Conservation (phyloP, 2,113 vertebrate species). For the Heteronetta atricapilla region DNA sequence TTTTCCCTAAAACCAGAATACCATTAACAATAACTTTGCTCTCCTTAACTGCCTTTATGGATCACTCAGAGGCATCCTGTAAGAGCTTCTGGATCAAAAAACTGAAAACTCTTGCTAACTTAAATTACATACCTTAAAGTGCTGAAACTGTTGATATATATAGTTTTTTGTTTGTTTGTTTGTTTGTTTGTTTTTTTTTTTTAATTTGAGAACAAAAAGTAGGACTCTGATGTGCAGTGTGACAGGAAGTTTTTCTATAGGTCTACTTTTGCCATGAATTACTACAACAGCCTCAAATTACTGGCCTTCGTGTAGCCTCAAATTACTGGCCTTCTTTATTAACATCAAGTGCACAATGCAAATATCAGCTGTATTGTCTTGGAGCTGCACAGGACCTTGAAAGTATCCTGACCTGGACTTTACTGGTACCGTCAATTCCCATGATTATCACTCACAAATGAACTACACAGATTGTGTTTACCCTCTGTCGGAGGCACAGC, state of each 20-base stretch:
- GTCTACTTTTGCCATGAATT: background rate
- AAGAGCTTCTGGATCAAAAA: background rate
- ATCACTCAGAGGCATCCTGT: background rate
- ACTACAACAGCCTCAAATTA: background rate
- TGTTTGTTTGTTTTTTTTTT: background rate
- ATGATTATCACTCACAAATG: slow-evolving; percentile 30
- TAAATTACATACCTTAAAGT: background rate
- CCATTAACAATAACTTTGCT: background rate
- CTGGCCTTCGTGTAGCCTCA: background rate
- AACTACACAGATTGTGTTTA: slow-evolving; percentile 47
- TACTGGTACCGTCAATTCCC: background rate
- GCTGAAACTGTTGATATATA: background rate
- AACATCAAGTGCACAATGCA: background rate
- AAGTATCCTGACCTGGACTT: slow-evolving; percentile 41
- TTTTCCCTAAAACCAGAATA: background rate
- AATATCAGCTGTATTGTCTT: background rate
- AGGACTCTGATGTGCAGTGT: background rate
- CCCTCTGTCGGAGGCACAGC: slow-evolving; percentile 1
- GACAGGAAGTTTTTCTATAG: background rate
- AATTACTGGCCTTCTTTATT: background rate
- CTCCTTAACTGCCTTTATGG: background rate
- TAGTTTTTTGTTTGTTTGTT: background rate
- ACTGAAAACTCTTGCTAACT: background rate
- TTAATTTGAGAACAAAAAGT: background rate
- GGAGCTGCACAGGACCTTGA: background rate